These are phyloP conservation scores for Germaria angustata DNA, from an alignment of 2,888 invertebrate genomes.

Conservation along the genomic window DNA sequence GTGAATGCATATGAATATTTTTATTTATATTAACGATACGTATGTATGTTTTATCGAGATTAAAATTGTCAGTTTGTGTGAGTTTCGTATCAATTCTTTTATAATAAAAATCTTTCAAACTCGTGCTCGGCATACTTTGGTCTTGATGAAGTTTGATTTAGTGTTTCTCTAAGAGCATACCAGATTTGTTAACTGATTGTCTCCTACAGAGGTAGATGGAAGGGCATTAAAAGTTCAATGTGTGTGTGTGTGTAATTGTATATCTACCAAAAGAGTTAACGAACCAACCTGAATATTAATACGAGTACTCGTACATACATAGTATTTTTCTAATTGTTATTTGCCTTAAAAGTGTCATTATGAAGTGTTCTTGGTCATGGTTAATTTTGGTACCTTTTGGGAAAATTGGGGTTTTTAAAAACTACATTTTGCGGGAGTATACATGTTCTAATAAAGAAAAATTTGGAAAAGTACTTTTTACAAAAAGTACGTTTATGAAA, in stretches of 20 bases:
- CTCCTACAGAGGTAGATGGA: too few relatives aligned
- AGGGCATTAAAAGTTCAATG: too few relatives aligned
- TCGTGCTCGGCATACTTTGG: slow-evolving; percentile 51
- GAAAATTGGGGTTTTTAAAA: background rate
- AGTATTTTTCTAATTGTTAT: too few relatives aligned
- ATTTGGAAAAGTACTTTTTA: background rate
- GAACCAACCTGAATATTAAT: too few relatives aligned
- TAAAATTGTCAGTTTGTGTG: background rate
- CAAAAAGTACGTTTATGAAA: background rate
- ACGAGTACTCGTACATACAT: too few relatives aligned
- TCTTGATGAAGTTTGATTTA: background rate
- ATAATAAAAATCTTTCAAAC: background rate
- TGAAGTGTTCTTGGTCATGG: too few relatives aligned
- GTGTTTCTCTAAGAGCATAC: background rate
- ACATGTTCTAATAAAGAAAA: background rate
- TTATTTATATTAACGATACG: background rate
- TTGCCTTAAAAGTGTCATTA: too few relatives aligned
- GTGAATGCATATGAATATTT: background rate
- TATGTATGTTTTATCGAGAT: background rate
- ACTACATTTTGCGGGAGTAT: background rate
- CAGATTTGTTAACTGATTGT: background rate
- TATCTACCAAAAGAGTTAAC: too few relatives aligned
- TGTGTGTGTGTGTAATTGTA: too few relatives aligned
- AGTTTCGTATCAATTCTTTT: slow-evolving; percentile 1
- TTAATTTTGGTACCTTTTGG: background rate